phyloP scores from a whole-genome alignment of 2,113 vertebrate genomes.

The Lycocorax pyrrhopterus region DNA sequence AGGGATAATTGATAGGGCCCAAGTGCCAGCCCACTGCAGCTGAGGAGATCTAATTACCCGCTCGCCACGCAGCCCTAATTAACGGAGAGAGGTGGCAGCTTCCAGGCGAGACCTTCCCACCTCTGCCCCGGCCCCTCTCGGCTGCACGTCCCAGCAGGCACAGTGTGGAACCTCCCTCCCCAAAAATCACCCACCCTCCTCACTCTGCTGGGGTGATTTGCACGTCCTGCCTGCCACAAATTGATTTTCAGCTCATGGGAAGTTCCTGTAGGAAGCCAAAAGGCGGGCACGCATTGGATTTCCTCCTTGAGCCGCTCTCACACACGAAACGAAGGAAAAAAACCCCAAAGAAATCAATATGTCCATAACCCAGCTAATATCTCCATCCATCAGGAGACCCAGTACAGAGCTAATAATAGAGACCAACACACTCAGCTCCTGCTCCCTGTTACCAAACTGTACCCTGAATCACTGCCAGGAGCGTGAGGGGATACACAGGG shows the following conservation, averaged over 20 bases:
- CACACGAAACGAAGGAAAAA: neutral
- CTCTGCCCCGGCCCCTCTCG: neutral
- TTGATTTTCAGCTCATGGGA: neutral
- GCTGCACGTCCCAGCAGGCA: accelerated
- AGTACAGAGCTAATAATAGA: neutral
- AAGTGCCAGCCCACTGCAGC: conserved; percentile 36
- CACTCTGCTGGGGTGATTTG: neutral
- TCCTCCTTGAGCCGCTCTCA: neutral
- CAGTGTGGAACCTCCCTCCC: accelerated
- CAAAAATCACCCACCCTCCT: neutral
- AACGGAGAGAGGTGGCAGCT: conserved; percentile 15
- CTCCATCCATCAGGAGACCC: neutral
- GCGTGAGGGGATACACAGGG: accelerated
- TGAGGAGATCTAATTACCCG: conserved; percentile 21
- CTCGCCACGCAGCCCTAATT: conserved; percentile 3
- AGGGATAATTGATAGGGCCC: conserved; percentile 55
- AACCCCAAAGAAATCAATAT: neutral
- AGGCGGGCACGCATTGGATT: neutral
- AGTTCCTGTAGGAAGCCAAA: neutral
- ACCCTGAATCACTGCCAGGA: neutral
- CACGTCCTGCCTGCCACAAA: neutral
- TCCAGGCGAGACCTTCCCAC: neutral
- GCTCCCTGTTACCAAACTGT: neutral
- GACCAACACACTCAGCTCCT: neutral
- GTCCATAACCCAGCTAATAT: neutral